Evolutionary conservation across 2,888 invertebrate species (phyloP), one percentile per base, ranked within the genome.

Genomic region (Tetragonisca angustula): DNA sequence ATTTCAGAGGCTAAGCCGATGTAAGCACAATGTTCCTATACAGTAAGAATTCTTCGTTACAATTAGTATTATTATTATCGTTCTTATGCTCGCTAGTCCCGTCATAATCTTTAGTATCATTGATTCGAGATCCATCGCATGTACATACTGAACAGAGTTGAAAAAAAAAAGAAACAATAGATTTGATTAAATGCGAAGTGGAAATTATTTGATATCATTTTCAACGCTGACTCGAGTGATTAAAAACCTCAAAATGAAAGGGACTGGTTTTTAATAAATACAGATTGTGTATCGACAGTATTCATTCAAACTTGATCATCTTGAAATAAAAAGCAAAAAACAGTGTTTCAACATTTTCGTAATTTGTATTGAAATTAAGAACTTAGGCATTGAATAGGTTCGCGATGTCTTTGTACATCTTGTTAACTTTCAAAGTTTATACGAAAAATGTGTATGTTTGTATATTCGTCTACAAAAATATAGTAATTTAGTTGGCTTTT

Each of bases 391-490:
- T 70, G 52, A 62, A 71, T 62, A 64, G 52, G 62, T 52, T 52
- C 36, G 52, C 43, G 76, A 76, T 76, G 62, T 76, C 71, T 64
- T 69, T 70, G 27, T 76, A 71, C 71, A 76, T 76, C 76, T 62
- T 70, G 71, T 70, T 76, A 76, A 62, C 71, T 71, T 70, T 62
- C 71, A 71, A 76, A 76, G 71, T 76, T 70, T 76, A 76, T 76
- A 76, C 62, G 24, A 70, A 62, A 27, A 64, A 71, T 43, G 24
- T 76, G 62, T 76, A 76, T 70, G 76, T 76, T 76, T 76, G 62
- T 76, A 76, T 70, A 76, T 76, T 76, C 76, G 62, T 52, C 62
- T 76, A 76, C 67, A 62, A 70, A 76, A 76, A 76, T 76, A 76
- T 59, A 76, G 62, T 52, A 62, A 76, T 52, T 70, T 76, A 76